Percentiles rank a stretch among this genome's conserved stretches.
Evolutionary conservation across 1,140 invertebrate species (phyloP).

Genomic region (Linepithema humile): DNA sequence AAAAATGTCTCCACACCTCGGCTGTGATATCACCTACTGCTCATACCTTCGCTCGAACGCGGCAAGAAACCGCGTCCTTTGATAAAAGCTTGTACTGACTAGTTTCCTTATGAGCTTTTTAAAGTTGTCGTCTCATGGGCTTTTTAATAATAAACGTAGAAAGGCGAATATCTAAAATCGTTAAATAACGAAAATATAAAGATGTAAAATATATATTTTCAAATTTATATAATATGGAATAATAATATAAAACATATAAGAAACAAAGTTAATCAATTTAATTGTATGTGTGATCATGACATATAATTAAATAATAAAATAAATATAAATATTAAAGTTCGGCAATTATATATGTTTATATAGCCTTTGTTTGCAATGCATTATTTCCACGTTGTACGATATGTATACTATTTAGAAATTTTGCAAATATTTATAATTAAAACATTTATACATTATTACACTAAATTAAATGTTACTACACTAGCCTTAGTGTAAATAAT

Average conservation of each 20-base stretch:
- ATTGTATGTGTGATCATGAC: background rate
- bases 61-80: background rate
- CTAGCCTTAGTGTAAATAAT: conserved; percentile 23
- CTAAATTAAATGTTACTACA: conserved; percentile 41
- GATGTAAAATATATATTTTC: background rate
- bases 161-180: background rate
- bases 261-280: conserved; percentile 1
- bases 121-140: background rate
- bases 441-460: conserved; percentile 52
- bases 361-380: conserved; percentile 14
- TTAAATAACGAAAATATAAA: background rate
- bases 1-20: conserved; percentile 76
- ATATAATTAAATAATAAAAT: conserved; percentile 20
- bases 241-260: background rate
- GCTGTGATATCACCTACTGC: conserved; percentile 59
- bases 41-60: background rate
- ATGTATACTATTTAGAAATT: conserved; percentile 23
- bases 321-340: conserved; percentile 39
- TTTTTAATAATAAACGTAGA: background rate
- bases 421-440: conserved; percentile 54
- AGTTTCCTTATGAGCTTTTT: background rate
- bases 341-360: conserved; percentile 28
- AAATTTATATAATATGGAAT: background rate
- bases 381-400: conserved; percentile 23
- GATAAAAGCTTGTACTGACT: background rate